phyloP scores from a whole-genome alignment of 2,888 invertebrate genomes.

The Galerucella nymphaeae region DNA sequence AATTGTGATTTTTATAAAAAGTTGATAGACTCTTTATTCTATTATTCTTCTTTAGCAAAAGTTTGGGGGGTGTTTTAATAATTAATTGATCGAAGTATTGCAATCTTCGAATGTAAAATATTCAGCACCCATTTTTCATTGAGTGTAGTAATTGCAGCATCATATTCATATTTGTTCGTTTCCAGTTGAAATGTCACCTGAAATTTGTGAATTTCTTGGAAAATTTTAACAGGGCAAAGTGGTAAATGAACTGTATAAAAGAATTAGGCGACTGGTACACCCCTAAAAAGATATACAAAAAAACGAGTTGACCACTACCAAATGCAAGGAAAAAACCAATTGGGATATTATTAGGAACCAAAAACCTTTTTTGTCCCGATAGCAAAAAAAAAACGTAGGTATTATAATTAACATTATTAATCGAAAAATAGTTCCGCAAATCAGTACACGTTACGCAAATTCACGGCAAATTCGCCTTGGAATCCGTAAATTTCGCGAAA shows the following conservation, averaged over 20 bases:
- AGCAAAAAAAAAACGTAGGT: too few species aligned
- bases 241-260: not conserved
- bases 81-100: slow-evolving; percentile 2
- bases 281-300: too few species aligned
- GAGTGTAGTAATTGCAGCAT: slow-evolving; percentile 11
- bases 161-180: slow-evolving; percentile 18
- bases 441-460: too few species aligned
- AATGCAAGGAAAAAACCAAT: too few species aligned
- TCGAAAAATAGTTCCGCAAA: too few species aligned
- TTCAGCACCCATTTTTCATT: slow-evolving; percentile 26
- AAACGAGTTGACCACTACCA: too few species aligned
- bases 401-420: too few species aligned
- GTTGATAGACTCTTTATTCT: not conserved
- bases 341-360: too few species aligned
- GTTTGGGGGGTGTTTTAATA: not conserved
- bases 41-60: not conserved
- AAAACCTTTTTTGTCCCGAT: too few species aligned
- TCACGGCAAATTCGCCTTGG: too few species aligned
- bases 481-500: too few species aligned
- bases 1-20: not conserved
- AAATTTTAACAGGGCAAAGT: not conserved
- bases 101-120: slow-evolving; percentile 24
- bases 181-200: slow-evolving; percentile 26
- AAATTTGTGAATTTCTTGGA: not conserved
- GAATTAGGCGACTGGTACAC: too few species aligned